Base-by-base conservation (phyloP, 1,140 invertebrate species). In the Mactra quadrangularis region DNA sequence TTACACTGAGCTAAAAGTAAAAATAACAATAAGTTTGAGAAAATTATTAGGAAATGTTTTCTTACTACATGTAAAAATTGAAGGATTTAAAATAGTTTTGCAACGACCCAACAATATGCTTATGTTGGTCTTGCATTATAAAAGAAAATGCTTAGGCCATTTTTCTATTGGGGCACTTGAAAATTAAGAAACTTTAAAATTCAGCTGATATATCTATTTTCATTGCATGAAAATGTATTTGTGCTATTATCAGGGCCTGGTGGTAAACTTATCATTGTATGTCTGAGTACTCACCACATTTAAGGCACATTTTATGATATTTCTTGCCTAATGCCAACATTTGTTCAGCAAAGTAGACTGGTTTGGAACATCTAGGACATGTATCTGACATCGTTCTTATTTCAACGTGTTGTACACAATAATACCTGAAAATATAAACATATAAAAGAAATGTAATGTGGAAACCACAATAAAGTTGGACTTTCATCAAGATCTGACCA, bases 281-380 rank as follows among this genome's bases (percentile, higher is more conserved):
- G n/a, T n/a, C n/a, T n/a, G n/a, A n/a, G 1, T 33, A 86, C 90
- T 96, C 95, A 99, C 98, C 97, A 95, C 98, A 99, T 95, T 99
- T 99, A 95, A 99, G 99, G 95, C 98, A 99, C 93, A 96, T 96
- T 94, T 99, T 99, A 96, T 99, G 98, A 96, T 96, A 99, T 95
- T 99, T 99, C 92, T 97, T 96, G 90, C 98, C 98, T 47, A 94
- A 79, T 25, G 94, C 94, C 50, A 92, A 92, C 17, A 93, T 92
- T 84, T 95, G 94, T 88, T 95, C 95, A 22, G 94, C 94, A 86
- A 94, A 94, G 90, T 94, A 95, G 6, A 95, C 95, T 22, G 91
- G 88, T 84, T 94, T 94, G 22, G 88, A 84, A 88, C 95, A 95
- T 64, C 94, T 86, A 25, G 93, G 93, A 88, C 94, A 95, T 31